phyloP scores from a whole-genome alignment of 2,888 invertebrate species.

The Mylabris sibirica region DNA sequence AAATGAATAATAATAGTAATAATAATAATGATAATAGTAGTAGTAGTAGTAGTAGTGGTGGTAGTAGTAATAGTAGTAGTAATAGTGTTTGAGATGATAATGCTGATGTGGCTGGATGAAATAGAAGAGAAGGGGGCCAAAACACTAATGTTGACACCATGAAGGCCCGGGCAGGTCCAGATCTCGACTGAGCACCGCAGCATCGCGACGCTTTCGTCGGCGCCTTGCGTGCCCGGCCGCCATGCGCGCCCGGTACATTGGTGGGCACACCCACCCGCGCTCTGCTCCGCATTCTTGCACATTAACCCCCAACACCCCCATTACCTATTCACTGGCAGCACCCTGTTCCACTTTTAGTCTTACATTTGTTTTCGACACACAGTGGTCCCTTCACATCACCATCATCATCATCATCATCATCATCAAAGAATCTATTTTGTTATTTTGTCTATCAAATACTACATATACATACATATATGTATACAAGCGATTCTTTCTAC shows the following conservation, averaged over 20 bases:
- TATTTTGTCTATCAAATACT: conserved; percentile 25
- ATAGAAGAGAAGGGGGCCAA: conserved; percentile 19
- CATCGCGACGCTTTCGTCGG: conserved; percentile 65
- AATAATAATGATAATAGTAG: background rate
- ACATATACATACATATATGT: background rate
- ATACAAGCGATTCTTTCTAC: background rate
- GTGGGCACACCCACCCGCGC: conserved; percentile 57
- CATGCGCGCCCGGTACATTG: conserved; percentile 56
- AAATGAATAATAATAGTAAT: background rate
- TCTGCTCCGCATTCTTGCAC: conserved; percentile 57
- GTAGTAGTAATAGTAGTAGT: background rate
- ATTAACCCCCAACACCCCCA: conserved; percentile 59
- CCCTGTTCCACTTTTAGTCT: conserved; percentile 51
- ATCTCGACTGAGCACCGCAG: conserved; percentile 74
- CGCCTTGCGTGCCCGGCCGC: conserved; percentile 56
- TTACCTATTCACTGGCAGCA: conserved; percentile 54
- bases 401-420: conserved; percentile 1
- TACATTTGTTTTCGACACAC: conserved; percentile 51
- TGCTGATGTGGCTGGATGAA: conserved; percentile 15
- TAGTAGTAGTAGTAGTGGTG: no score
- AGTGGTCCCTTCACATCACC: conserved; percentile 20
- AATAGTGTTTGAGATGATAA: background rate
- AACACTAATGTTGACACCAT: conserved; percentile 59
- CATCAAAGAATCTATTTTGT: background rate
- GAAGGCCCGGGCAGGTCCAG: conserved; percentile 66